Conservation (phyloP, 2,113 vertebrate genomes). For the Marmota flaviventris region DNA sequence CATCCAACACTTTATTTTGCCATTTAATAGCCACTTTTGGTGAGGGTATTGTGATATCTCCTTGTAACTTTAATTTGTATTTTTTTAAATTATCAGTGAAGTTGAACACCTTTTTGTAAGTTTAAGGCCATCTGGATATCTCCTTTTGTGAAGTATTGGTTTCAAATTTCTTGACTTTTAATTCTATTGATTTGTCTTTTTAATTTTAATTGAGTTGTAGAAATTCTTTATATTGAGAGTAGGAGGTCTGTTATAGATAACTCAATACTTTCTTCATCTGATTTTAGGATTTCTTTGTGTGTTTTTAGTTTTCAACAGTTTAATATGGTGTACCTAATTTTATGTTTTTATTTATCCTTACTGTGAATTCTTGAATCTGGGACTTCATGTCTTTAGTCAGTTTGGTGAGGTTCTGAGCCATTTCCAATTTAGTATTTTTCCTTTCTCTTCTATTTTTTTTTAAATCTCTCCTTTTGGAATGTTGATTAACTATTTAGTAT, state of each 20-base stretch:
- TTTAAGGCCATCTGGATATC: background rate
- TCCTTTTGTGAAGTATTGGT: background rate
- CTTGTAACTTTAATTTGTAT: background rate
- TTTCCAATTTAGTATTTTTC: background rate
- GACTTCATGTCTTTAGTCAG: constrained; percentile 37
- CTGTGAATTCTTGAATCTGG: constrained; percentile 22
- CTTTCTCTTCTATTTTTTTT: background rate
- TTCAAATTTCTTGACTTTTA: background rate
- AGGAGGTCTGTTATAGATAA: background rate
- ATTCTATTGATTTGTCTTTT: background rate
- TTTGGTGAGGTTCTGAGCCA: background rate
- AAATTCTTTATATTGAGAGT: background rate
- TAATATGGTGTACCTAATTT: background rate
- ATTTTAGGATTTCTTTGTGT: background rate
- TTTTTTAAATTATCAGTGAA: background rate
- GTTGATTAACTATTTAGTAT: background rate
- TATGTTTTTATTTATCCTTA: constrained; percentile 11
- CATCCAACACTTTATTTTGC: background rate
- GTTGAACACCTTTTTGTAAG: background rate
- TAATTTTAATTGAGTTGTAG: background rate
- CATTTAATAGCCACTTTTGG: background rate
- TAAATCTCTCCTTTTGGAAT: background rate
- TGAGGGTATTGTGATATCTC: background rate
- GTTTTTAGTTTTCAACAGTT: background rate
- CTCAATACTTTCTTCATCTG: background rate